phyloP scores from a whole-genome alignment of 2,888 invertebrate species.

The Lithosia quadra region DNA sequence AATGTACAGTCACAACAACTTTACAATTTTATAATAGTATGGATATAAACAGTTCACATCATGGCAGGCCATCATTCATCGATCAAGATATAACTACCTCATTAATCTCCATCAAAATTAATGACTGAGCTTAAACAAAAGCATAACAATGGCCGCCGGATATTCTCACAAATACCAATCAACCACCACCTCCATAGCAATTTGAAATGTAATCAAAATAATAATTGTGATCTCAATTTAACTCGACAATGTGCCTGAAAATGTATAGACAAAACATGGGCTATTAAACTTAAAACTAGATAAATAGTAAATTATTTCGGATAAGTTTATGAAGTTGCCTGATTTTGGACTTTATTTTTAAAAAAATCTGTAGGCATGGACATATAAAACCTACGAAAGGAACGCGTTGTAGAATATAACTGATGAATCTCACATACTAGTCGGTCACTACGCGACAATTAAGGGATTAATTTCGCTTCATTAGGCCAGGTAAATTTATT shows the following conservation, averaged over 20 bases:
- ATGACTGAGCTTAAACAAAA: slow-evolving; percentile 28
- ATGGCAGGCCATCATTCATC: slow-evolving; percentile 8
- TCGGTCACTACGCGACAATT: no score
- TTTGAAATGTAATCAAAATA: slow-evolving; percentile 39
- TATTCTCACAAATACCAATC: slow-evolving; percentile 25
- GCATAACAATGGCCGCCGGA: slow-evolving; percentile 13
- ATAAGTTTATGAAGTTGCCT: no score
- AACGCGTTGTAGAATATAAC: no score
- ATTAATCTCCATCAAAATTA: slow-evolving; percentile 32
- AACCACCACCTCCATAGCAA: slow-evolving; percentile 24
- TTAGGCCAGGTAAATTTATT: background rate
- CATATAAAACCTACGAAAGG: no score
- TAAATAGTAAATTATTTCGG: slow-evolving; percentile 5
- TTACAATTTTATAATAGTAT: slow-evolving; percentile 1
- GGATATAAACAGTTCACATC: background rate
- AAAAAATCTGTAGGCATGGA: slow-evolving; percentile 11
- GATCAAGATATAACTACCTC: slow-evolving; percentile 15
- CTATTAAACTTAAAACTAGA: slow-evolving; percentile 4
- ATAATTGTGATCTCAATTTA: slow-evolving; percentile 37
- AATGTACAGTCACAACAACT: background rate
- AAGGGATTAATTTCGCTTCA: no score
- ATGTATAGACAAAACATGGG: background rate
- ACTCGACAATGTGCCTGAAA: slow-evolving; percentile 30
- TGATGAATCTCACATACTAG: no score
- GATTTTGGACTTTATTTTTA: no score